phyloP scores from a whole-genome alignment of 2,888 invertebrate genomes.

The Priocnemis perturbator region DNA sequence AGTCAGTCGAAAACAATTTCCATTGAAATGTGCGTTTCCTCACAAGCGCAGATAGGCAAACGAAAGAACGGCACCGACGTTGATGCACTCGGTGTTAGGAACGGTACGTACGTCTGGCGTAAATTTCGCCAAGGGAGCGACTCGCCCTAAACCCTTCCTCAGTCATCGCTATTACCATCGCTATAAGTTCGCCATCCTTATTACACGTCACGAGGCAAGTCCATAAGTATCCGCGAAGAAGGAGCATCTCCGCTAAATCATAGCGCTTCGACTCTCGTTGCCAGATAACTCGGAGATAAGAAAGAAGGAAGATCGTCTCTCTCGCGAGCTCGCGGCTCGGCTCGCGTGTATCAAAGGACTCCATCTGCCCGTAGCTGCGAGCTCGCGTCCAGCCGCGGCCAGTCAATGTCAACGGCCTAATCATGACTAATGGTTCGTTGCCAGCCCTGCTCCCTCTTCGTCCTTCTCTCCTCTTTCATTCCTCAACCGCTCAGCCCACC shows the following conservation, averaged over 20 bases:
- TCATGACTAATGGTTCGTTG: constrained; percentile 64
- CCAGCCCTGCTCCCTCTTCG: constrained; percentile 24
- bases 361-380: constrained; percentile 14
- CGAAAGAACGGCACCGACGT: too few species aligned
- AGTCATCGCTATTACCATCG: background rate
- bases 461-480: background rate
- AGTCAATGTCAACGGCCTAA: constrained; percentile 66
- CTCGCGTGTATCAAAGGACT: constrained; percentile 34
- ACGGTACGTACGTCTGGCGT: too few species aligned
- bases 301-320: constrained; percentile 37
- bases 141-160: too few species aligned
- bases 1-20: too few species aligned
- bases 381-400: constrained; percentile 40
- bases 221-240: constrained; percentile 23
- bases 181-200: background rate
- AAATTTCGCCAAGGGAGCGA: too few species aligned
- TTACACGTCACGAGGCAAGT: constrained; percentile 26
- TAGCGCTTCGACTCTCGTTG: constrained; percentile 45
- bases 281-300: constrained; percentile 56
- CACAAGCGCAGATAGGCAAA: too few species aligned
- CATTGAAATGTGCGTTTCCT: too few species aligned
- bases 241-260: constrained; percentile 51
- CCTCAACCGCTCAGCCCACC: background rate
- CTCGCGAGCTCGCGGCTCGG: constrained; percentile 42
- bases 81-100: too few species aligned